Base-by-base conservation (phyloP, 1,140 invertebrate genomes). In the Aphis craccivora region DNA sequence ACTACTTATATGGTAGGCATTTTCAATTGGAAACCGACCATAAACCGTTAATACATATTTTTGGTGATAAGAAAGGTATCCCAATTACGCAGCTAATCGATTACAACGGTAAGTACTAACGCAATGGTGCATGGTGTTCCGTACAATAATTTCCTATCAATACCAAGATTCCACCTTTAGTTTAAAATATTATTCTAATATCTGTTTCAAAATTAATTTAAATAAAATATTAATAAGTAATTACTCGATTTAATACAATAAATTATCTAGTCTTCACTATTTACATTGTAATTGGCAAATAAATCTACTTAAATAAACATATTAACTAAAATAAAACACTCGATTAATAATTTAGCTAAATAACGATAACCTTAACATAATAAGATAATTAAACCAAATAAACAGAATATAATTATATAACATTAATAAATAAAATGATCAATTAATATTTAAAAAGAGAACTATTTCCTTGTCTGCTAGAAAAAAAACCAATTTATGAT, bases 271-370 rank as follows among this genome's bases (percentile, higher is more conserved):
- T 30, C 53, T 92, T 92, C 35, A 93, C 35, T 84, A 86, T 86
- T 43, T 84, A 90, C 45, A 37, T 93, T 93, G 40, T 55, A 93
- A 84, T 93, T 86, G 91, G 48, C 81, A 55, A 84, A 40, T 55
- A 93, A 86, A 86, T 86, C 81, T 86, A 86, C 43, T 93, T 86
- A 37, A 43, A 93, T 51, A 92, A 25, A 84, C 53, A 92, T 83
- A 84, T 86, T 91, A 91, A 91, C 51, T 51, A 43, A 93, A 84
- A 93, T 93, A 93, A 93, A 93, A 93, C 81, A 93, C 81, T 20
- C 35, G 37, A 86, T 93, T 93, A 86, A 86, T 93, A 93, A 84
- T 93, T 93, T 84, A 93, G 81, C 91, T 93, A 93, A 84, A 86
- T 86, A 93, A 93, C 81, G 84, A 93, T 86, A 86, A 86, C 48